Evolutionary conservation across 1,140 invertebrate genomes (phyloP), one percentile per base, ranked within the genome.

Genomic region (Maniola jurtina): DNA sequence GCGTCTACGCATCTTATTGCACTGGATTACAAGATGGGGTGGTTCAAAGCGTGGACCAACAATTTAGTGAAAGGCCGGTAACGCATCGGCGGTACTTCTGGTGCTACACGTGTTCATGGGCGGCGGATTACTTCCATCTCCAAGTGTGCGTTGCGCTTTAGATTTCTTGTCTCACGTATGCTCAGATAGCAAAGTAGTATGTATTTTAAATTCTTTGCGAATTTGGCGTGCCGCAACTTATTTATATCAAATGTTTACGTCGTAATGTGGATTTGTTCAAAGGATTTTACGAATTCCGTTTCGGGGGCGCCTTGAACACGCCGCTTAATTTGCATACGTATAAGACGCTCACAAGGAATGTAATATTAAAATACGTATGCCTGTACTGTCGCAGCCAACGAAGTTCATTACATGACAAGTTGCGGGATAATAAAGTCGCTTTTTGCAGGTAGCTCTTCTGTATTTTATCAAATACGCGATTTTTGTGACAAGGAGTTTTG

Each of bases 251-350:
- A 55, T 55, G 52, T 55, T 55, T 55, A 55, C 52, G 52, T 35
- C 55, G 38, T 64, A 57, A 57, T 54, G 56, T 59, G 55, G 66
- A 68, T 68, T 68, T 68, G 60, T 63, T 55, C 67, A 69, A 60
- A 64, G 62, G 67, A 69, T 69, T 71, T 71, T 64, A 64, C 69
- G 52, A 71, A 67, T 71, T 71, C 64, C 58, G 48, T 61, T 55
- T 67, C 61, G 40, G 61, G 50, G 40, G 48, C 71, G 63, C 58
- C 66, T 62, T 60, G 52, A 63, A 65, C 62, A 70, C 68, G 56
- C 64, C 62, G 68, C 68, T 70, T 73, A 63, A 70, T 73, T 70
- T 70, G 61, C 68, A 70, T 70, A 64, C 58, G 65, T 64, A 71
- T 64, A 73, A 73, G 60, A 66, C 57, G 63, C 59, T 74, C 57